Evolutionary conservation across 2,888 invertebrate genomes (phyloP), one percentile per base, ranked within the genome.

Genomic region (Cryptus viduatorius): DNA sequence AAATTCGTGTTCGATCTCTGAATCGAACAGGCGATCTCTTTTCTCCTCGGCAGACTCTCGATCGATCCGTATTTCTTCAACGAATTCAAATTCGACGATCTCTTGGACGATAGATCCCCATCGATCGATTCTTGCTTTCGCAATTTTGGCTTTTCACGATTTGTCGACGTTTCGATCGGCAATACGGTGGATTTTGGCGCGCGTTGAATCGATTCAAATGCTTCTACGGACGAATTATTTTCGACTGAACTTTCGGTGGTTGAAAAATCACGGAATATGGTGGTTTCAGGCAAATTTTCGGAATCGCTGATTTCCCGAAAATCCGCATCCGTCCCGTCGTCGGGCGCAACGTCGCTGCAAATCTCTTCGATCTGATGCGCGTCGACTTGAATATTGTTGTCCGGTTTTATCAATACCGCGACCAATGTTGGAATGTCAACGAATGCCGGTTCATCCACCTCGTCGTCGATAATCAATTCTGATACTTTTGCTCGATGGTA

Each of bases 351-450:
- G 77, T 90, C 90, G 14, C 89, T 88, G 12, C 78, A 84, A 46
- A 88, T 91, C 80, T 92, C 92, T 79, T 92, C 92, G 82, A 92
- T 91, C 81, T 88, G 91, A 61, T 87, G 79, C 7, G 88, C 81
- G 12, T 86, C 77, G 4, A 80, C 86, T 48, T 87, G 87, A 4
- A 86, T 83, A 53, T 64, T 87, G 29, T 90, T 80, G 61, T 92
- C 92, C 0, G 92, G 91, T 64, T 92, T 92, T 79, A 92, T 92
- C 80, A 92, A 82, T 14, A 92, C 92, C 0, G 92, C 92, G 12
- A 92, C 92, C 56, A 92, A 79, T 4, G 92, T 92, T 16, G 92
- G 92, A 59, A 92, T 91, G 79, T 92, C 92, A 16, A 92, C 91
- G 86, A 91, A 91, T 4, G 90, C 91, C 1, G 91, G 88, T 64